Base-by-base conservation (phyloP, 2,797 vertebrate species). In the Borostomias antarcticus region DNA sequence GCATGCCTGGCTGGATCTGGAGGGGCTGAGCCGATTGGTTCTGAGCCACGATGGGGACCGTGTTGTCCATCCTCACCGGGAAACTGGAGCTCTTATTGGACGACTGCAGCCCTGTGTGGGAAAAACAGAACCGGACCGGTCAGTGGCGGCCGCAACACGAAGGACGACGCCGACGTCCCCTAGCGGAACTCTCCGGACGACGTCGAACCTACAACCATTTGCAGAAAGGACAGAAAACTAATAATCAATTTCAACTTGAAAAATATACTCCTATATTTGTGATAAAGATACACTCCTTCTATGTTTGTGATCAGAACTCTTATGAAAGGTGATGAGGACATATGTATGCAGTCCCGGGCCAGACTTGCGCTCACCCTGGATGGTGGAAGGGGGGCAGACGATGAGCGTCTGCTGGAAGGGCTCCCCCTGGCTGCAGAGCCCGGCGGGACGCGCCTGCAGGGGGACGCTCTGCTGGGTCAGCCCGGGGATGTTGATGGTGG, bases 401-500 rank as follows among this genome's bases (percentile, higher is more conserved):
- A 99, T 99, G 83, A 99, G 97, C 0, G 97, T 98, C 82, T 99
- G 97, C 77, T 98, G 97, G 91, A 98, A 98, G n/a, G 97, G 97
- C 74, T 98, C 97, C 0, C 95, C 91, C 83, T 96, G 97, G 15
- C 93, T 92, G 72, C 96, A 98, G 81, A 99, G 94, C 85, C 96
- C 96, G 61, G 95, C 91, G 61, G 96, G 89, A 69, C 97, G 96
- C 3, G 95, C 92, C 74, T 97, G 95, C 70, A 99, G 85, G 3
- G 98, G 95, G 70, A 98, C 95, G 4, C 95, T 94, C 80, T 97
- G 96, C 23, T 99, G 98, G 63, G 96, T 76, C 79, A 99, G 93
- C 58, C 95, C 96, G 10, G 97, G 94, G 84, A 99, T 96, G 59
- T 97, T 98, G 51, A 97, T 98, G 15, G 96, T 96, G n/a, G 97